Evolutionary conservation across 2,888 invertebrate species (phyloP), one percentile per base, ranked within the genome.

Genomic region (Hybos culiciformis): DNA sequence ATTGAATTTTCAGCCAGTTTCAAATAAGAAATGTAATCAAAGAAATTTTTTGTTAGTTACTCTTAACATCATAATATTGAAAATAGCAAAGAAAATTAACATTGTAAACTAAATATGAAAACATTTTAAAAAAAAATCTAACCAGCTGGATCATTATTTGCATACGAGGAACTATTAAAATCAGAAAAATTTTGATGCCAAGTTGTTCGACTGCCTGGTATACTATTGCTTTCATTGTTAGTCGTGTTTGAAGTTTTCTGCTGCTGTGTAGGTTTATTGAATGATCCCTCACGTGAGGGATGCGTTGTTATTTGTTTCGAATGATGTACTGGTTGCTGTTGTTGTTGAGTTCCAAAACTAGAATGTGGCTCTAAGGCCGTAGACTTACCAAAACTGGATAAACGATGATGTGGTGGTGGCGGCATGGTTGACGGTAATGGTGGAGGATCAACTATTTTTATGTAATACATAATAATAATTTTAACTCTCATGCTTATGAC

Each of bases 341-440:
- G 49, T 21, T 15, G 36, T 21, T 23, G 14, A n/a, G 33, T 38
- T 15, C 20, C 18, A 11, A 17, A 32, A 32, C 15, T 32, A 20
- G 50, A 37, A 39, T 48, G 46, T 21, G 44, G 51, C 47, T 51
- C 50, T 48, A 44, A 42, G 31, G 46, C 44, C 41, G 48, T 46
- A 33, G 39, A 29, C 45, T 47, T 42, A 45, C 48, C 45, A 46
- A 53, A 41, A 47, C 49, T 46, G 42, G 44, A 43, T 41, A 42
- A 43, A 51, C 49, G 43, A 43, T 51, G 49, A 45, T 51, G 55
- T 49, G 58, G 59, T 50, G 59, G 47, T 17, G 67, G 67, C 48
- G 66, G 67, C 61, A 64, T 62, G 52, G 67, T 63, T 46, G 62
- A 56, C 50, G 67, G 66, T 52, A 67, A 57, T 53, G 66, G 67